phyloP scores from a whole-genome alignment of 2,888 invertebrate genomes.

The Chrysodeixis includens region DNA sequence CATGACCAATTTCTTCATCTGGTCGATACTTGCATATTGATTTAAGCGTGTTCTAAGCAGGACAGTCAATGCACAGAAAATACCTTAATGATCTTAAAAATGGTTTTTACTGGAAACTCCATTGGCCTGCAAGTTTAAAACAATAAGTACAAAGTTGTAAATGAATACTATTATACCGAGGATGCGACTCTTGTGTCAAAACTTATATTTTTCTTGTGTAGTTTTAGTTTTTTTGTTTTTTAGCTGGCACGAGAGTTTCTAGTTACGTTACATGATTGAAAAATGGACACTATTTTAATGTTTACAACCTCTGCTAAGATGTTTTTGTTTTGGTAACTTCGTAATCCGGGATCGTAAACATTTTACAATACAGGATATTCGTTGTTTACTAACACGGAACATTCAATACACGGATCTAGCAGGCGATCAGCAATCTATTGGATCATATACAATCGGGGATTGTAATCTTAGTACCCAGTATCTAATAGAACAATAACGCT shows the following conservation, averaged over 20 bases:
- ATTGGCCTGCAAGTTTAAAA: too few species aligned
- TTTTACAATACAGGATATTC: neutral
- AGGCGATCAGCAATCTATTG: slow-evolving; percentile 42
- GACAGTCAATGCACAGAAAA: slow-evolving; percentile 29
- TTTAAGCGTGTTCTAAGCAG: slow-evolving; percentile 33
- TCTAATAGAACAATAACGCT: slow-evolving; percentile 51
- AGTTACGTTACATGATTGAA: too few species aligned
- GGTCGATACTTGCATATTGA: slow-evolving; percentile 47
- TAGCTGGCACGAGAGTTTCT: too few species aligned
- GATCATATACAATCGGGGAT: slow-evolving; percentile 41
- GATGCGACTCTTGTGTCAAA: slow-evolving; percentile 20
- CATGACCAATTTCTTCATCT: slow-evolving; percentile 23
- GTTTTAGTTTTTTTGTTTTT: too few species aligned
- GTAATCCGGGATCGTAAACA: neutral
- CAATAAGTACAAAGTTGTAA: too few species aligned
- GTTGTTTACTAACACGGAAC: neutral
- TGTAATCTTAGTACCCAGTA: slow-evolving; percentile 43
- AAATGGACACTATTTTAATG: neutral
- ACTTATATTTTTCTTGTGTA: slow-evolving; percentile 16
- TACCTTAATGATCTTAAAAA: slow-evolving; percentile 17
- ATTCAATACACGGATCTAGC: slow-evolving; percentile 26
- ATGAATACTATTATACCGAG: too few species aligned
- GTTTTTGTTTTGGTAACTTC: neutral
- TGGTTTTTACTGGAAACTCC: too few species aligned
- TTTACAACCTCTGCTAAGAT: neutral